phyloP scores from a whole-genome alignment of 2,888 invertebrate species.

The Zygogramma bicolorata region DNA sequence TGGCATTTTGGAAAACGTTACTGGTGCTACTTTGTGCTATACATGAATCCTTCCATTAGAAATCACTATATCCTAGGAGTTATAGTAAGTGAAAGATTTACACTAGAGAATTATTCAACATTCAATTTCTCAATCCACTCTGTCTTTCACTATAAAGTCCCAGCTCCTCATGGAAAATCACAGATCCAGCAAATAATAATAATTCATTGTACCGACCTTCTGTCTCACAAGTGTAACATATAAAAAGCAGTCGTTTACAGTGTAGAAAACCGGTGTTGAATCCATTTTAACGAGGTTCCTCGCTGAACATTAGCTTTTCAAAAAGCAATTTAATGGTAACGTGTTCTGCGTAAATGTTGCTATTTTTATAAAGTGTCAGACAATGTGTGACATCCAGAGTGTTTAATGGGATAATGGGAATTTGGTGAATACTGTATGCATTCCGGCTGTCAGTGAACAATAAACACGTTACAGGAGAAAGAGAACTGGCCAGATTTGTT shows the following conservation, averaged over 20 bases:
- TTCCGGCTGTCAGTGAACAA: neutral
- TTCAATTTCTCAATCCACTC: too few species aligned
- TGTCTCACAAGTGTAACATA: neutral
- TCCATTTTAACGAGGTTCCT: slow-evolving; percentile 18
- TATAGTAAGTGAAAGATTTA: too few species aligned
- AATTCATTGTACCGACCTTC: neutral
- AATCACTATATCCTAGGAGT: too few species aligned
- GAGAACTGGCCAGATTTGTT: neutral
- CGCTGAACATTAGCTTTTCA: slow-evolving; percentile 23
- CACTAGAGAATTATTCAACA: too few species aligned
- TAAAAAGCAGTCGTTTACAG: slow-evolving; percentile 15
- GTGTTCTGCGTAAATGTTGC: slow-evolving; percentile 26
- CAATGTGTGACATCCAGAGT: slow-evolving; percentile 21
- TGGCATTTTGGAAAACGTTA: too few species aligned
- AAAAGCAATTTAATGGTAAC: slow-evolving; percentile 27
- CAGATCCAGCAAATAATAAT: neutral
- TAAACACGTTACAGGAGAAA: neutral
- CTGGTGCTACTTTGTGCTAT: too few species aligned
- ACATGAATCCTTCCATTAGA: too few species aligned
- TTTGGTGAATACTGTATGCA: neutral
- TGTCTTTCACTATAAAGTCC: too few species aligned
- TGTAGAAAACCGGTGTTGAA: slow-evolving; percentile 13
- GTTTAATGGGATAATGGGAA: slow-evolving; percentile 1
- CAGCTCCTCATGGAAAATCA: neutral
- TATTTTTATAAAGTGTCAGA: slow-evolving; percentile 24